These are phyloP conservation scores for Chinchilla lanigera DNA, from an alignment of 2,113 vertebrate genomes.

Conservation along the genomic window DNA sequence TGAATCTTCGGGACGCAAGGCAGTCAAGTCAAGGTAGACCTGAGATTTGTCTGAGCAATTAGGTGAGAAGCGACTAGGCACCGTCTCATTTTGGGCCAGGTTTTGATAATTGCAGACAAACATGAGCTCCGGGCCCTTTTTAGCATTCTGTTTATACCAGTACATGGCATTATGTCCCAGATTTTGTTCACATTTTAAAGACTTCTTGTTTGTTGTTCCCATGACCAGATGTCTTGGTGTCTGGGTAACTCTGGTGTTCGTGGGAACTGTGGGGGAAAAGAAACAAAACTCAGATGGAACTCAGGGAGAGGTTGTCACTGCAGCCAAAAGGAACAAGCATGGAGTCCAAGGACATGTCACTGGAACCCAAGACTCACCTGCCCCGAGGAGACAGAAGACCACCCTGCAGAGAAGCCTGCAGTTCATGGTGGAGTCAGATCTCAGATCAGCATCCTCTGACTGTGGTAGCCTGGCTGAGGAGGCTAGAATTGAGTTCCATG, in stretches of 20 bases:
- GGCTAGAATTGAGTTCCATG: not conserved
- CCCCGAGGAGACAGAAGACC: not conserved
- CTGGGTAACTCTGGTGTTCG: not conserved
- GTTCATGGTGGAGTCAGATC: not conserved
- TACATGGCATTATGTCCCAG: not conserved
- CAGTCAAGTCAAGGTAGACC: accelerated
- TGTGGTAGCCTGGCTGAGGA: accelerated
- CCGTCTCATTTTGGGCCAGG: accelerated
- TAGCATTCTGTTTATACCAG: not conserved
- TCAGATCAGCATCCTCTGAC: accelerated
- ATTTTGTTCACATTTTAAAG: not conserved
- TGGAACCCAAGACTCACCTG: not conserved
- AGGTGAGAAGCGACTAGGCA: not conserved
- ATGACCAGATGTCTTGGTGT: not conserved
- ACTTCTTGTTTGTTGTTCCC: not conserved
- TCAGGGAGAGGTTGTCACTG: not conserved
- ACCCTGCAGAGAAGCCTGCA: not conserved
- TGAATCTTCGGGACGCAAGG: not conserved
- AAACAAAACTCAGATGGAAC: not conserved
- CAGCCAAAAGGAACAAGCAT: not conserved
- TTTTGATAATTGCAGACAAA: not conserved
- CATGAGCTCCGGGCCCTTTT: not conserved
- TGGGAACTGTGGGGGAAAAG: not conserved
- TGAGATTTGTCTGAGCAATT: accelerated
- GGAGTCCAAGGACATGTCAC: accelerated